Evolutionary conservation across 2,113 vertebrate species (phyloP).

Genomic region (Jaculus jaculus): DNA sequence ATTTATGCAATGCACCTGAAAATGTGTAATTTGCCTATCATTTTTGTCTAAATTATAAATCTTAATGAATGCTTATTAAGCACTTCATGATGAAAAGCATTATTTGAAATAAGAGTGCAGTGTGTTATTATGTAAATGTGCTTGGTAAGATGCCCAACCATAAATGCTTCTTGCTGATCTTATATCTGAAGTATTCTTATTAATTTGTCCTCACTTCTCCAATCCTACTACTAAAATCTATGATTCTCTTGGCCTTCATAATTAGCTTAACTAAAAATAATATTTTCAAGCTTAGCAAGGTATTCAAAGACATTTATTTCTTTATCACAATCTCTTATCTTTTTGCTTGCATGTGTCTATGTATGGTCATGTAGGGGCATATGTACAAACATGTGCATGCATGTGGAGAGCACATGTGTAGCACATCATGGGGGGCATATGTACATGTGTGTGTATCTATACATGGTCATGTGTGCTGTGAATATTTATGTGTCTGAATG

Average conservation of each 20-base stretch:
- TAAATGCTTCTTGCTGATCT: conserved; percentile 43
- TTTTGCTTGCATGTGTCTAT: too few relatives aligned
- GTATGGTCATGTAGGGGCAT: too few relatives aligned
- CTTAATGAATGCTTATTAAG: conserved; percentile 73
- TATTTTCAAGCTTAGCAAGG: conserved; percentile 41
- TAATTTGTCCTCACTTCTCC: not conserved
- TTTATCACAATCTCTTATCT: not conserved
- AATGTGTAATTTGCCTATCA: conserved; percentile 70
- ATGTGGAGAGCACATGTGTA: too few relatives aligned
- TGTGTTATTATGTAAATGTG: conserved; percentile 60
- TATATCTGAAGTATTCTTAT: not conserved
- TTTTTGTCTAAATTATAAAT: conserved; percentile 71
- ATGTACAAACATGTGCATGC: too few relatives aligned
- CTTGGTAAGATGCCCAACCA: conserved; percentile 39
- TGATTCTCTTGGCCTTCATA: conserved; percentile 21
- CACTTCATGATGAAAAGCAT: conserved; percentile 69
- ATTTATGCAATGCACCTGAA: conserved; percentile 61
- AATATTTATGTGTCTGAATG: too few relatives aligned
- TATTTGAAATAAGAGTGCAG: conserved; percentile 64
- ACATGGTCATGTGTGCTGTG: too few relatives aligned
- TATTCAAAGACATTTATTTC: not conserved
- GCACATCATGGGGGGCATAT: too few relatives aligned
- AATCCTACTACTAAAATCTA: not conserved
- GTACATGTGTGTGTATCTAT: too few relatives aligned
- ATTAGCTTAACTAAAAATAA: conserved; percentile 7